Evolutionary conservation across 2,888 invertebrate species (phyloP), one percentile per base, ranked within the genome.

Genomic region (Theristus sp.): DNA sequence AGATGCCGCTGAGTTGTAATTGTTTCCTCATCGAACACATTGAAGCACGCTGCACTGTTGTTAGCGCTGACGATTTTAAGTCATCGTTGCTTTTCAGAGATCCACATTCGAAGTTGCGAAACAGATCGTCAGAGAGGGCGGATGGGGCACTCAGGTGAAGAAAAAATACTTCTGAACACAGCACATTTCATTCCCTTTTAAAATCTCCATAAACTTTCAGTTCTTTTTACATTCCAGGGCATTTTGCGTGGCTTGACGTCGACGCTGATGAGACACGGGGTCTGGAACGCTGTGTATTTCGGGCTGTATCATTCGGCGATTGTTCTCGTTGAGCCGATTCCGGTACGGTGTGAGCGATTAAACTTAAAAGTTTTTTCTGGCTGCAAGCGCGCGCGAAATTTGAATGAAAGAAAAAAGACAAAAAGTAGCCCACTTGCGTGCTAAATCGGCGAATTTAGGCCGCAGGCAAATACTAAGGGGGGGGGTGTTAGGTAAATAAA

Each of bases 241-340:
- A 78, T 91, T 0, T 87, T 87, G 71, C 88, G 87, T 75, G 93
- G 91, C 1, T 75, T 93, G 0, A 84, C 87, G 0, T 86, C 91
- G 0, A 93, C 91, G 1, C 82, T 91, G 70, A 84, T 84, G 10
- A 81, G 93, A 66, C 89, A 91, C 78, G 89, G 88, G 0, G 80
- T 86, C 3, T 93, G 90, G 74, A 94, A 93, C 74, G 86, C 86
- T 83, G 81, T 90, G 57, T 94, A 93, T 76, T 91, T 94, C 73
- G 89, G 93, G 46, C 87, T 91, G 74, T 93, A 93, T 75, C 89
- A 91, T 77, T 87, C 87, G 65, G 84, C 89, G 1, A 90, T n/a
- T n/a, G n/a, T n/a, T n/a, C n/a, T n/a, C n/a, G n/a, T n/a, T n/a
- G n/a, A n/a, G n/a, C n/a, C n/a, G n/a, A n/a, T n/a, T n/a, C n/a